phyloP scores from a whole-genome alignment of 1,140 invertebrate genomes.

The Pachyrhynchus sulphureomaculatus region DNA sequence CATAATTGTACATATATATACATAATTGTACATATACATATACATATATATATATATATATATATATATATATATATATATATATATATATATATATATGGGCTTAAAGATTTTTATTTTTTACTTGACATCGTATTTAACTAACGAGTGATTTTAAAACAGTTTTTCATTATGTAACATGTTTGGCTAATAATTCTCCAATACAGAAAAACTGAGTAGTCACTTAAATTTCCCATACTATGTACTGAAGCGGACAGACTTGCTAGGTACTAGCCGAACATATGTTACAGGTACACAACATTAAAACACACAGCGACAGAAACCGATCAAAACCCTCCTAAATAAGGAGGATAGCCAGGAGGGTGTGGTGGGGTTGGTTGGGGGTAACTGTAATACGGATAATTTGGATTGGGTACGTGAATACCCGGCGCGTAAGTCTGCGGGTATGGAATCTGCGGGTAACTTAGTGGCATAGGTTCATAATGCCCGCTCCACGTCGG shows the following conservation, averaged over 20 bases:
- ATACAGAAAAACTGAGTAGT: not conserved
- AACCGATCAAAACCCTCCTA: constrained; percentile 60
- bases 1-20: too few species aligned
- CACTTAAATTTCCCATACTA: constrained; percentile 32
- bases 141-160: too few species aligned
- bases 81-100: too few species aligned
- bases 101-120: too few species aligned
- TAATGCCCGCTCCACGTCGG: constrained; percentile 50
- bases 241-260: constrained; percentile 53
- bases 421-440: constrained; percentile 53
- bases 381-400: constrained; percentile 55
- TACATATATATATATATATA: too few species aligned
- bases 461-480: constrained; percentile 48
- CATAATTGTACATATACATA: too few species aligned
- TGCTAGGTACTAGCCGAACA: constrained; percentile 54
- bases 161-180: too few species aligned
- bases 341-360: constrained; percentile 54
- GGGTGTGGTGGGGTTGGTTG: constrained; percentile 53
- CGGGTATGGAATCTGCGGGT: constrained; percentile 50
- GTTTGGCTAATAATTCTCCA: not conserved
- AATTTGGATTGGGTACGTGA: constrained; percentile 59
- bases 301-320: constrained; percentile 52
- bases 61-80: too few species aligned
- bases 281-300: constrained; percentile 55
- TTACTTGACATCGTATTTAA: too few species aligned